Conservation (phyloP, 2,888 invertebrate genomes). For the Anthophora plumipes region DNA sequence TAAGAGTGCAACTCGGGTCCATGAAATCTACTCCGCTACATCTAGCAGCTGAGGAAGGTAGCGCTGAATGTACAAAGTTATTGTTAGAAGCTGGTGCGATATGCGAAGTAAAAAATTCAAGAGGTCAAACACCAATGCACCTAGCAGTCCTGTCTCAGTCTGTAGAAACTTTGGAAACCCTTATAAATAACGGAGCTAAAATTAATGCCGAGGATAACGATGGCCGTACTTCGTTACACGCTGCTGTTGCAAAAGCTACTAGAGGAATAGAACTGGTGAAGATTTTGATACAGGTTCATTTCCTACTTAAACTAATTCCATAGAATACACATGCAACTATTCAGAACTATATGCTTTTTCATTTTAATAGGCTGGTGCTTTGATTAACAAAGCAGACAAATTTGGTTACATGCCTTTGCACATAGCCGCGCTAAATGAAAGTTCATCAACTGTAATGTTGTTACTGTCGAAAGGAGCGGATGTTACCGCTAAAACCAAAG, state of each 20-base stretch:
- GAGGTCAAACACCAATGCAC: slow-evolving; percentile 93
- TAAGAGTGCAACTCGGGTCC: slow-evolving; percentile 89
- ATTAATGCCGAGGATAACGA: slow-evolving; percentile 90
- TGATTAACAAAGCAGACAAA: slow-evolving; percentile 91
- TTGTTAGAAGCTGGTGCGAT: slow-evolving; percentile 91
- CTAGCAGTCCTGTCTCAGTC: slow-evolving; percentile 93
- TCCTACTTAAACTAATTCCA: slow-evolving; percentile 13
- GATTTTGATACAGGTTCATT: slow-evolving; percentile 78
- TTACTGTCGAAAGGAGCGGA: slow-evolving; percentile 92
- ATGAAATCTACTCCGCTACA: slow-evolving; percentile 93
- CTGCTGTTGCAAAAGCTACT: slow-evolving; percentile 91
- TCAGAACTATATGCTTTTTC: slow-evolving; percentile 10
- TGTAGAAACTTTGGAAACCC: slow-evolving; percentile 90
- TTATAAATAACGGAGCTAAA: slow-evolving; percentile 88
- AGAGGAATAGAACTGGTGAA: slow-evolving; percentile 79
- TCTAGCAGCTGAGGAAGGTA: slow-evolving; percentile 94
- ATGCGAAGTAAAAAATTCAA: slow-evolving; percentile 90
- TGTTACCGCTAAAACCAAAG: slow-evolving; percentile 92
- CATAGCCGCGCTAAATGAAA: slow-evolving; percentile 93
- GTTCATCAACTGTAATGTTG: slow-evolving; percentile 90
- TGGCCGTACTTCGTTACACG: slow-evolving; percentile 92
- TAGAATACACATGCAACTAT: neutral
- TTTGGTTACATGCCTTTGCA: slow-evolving; percentile 95
- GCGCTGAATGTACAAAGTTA: slow-evolving; percentile 90
- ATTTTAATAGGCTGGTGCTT: slow-evolving; percentile 87